Evolutionary conservation across 2,797 vertebrate genomes (phyloP), one percentile per base, ranked within the genome.

Genomic region (Huso huso): DNA sequence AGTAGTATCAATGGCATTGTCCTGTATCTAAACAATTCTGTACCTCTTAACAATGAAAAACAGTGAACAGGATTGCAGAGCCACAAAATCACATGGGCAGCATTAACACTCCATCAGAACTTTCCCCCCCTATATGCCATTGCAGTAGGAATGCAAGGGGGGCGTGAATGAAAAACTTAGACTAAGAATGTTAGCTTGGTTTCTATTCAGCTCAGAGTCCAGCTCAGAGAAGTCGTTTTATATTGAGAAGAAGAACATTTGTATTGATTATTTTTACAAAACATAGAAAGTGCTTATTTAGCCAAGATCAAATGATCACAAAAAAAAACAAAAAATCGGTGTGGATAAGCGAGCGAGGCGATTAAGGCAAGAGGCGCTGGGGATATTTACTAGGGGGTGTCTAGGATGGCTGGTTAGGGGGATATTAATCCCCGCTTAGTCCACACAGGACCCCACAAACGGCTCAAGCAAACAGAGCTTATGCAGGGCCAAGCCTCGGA

Each of bases 381-480:
- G 85, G 87, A 76, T 83, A 81, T 83, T 83, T 81, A 79, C 83
- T 77, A 83, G 86, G 88, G 88, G 87, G 84, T 80, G 90, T 92
- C 90, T 90, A 91, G 90, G 89, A 85, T 87, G 57, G 84, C 88
- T 87, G 88, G 87, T 89, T 83, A 82, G 87, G 81, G 94, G 92
- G 94, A 94, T 93, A 94, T 94, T 97, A 98, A 99, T 98, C 95
- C 93, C 88, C 91, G 92, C 94, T 97, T 96, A 98, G 91, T 89
- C 84, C 84, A 89, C 92, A 91, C 92, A 95, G 93, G 91, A 94
- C 94, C 87, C 89, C 88, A 92, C 85, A 83, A 89, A 93, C 89
- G 91, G 90, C 91, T 94, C 87, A 89, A 89, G 93, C 91, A 93
- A 95, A 93, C 91, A 92, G 90, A 87, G 92, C 92, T 96, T 94